Evolutionary conservation across 2,888 invertebrate species (phyloP).

Genomic region (Drosophila mimetica): DNA sequence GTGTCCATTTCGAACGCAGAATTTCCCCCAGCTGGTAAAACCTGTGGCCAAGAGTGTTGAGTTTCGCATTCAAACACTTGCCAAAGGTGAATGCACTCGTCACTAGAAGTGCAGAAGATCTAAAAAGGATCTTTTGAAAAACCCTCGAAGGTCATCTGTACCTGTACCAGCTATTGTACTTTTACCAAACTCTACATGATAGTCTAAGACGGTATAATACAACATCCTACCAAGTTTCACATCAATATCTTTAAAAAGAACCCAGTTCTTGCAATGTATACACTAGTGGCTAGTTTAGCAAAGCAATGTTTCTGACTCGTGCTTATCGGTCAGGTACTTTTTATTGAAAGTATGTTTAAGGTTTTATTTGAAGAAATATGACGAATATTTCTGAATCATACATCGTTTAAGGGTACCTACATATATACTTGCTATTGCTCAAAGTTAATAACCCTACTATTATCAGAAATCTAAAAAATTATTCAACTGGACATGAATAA

Average conservation of each 20-base stretch:
- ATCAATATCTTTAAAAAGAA: background rate
- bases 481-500: background rate
- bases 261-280: too few relatives aligned
- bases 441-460: too few relatives aligned
- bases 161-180: background rate
- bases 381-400: too few relatives aligned
- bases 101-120: background rate
- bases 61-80: constrained; percentile 12
- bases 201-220: background rate
- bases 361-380: too few relatives aligned
- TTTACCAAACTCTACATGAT: background rate
- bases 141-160: too few relatives aligned
- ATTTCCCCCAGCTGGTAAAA: constrained; percentile 3
- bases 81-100: constrained; percentile 33
- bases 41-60: constrained; percentile 11
- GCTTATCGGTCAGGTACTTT: too few relatives aligned
- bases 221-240: background rate
- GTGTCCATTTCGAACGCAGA: constrained; percentile 27
- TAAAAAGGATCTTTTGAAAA: background rate
- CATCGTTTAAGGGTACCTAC: too few relatives aligned
- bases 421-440: too few relatives aligned
- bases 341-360: too few relatives aligned
- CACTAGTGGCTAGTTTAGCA: too few relatives aligned
- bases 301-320: too few relatives aligned
- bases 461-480: too few relatives aligned